These are phyloP conservation scores for Rhadinocentrus ornatus DNA, from an alignment of 2,797 vertebrate genomes.

Conservation along the genomic window DNA sequence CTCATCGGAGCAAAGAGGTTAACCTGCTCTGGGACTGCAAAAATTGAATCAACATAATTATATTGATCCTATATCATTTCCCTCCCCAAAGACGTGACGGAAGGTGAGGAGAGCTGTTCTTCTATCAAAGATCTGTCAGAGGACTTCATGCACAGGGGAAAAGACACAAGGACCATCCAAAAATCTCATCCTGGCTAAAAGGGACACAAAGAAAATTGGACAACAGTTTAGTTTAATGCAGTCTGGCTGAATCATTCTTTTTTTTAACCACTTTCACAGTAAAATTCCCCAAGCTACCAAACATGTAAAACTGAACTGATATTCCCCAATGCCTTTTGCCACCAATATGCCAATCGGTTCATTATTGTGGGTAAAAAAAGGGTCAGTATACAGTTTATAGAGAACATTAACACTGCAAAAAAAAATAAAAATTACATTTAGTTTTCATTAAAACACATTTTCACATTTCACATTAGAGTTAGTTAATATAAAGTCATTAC, in stretches of 20 bases:
- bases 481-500: too few species aligned
- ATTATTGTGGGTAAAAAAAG: neutral
- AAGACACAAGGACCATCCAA: conserved; percentile 11
- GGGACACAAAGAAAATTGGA: conserved; percentile 14
- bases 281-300: too few species aligned
- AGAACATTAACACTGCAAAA: neutral
- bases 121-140: conserved; percentile 55
- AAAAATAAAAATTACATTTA: too few species aligned
- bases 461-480: too few species aligned
- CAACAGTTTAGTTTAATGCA: neutral
- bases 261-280: too few species aligned
- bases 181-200: conserved; percentile 19
- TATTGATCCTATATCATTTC: conserved; percentile 58
- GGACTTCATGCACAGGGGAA: conserved; percentile 30
- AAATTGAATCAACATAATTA: conserved; percentile 70
- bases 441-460: too few species aligned
- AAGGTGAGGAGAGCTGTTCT: conserved; percentile 43
- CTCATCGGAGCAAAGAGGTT: conserved; percentile 54
- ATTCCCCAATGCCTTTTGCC: neutral
- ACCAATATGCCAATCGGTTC: neutral
- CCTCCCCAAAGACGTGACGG: conserved; percentile 46
- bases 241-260: too few species aligned
- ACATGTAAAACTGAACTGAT: too few species aligned
- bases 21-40: conserved; percentile 65
- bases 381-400: neutral